These are phyloP conservation scores for Archaeoteleia sp. DNA, from an alignment of 2,888 invertebrate species.

Conservation along the genomic window DNA sequence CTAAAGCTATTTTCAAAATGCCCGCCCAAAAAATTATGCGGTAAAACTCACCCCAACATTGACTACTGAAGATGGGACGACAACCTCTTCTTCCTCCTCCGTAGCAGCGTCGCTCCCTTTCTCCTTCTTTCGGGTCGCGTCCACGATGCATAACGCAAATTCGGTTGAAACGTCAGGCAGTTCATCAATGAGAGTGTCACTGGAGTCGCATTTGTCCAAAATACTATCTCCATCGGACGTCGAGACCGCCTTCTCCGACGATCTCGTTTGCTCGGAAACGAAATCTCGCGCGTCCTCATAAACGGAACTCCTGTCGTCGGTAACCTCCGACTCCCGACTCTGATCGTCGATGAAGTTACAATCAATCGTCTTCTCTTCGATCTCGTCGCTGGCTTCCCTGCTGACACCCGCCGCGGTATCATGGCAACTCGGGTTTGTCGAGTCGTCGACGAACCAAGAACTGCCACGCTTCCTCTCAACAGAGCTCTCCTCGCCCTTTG, in stretches of 20 bases:
- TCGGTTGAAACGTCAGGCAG: constrained; percentile 51
- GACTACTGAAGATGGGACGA: not conserved
- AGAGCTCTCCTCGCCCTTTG: constrained; percentile 62
- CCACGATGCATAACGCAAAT: constrained; percentile 14
- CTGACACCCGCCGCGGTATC: not conserved
- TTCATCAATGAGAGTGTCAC: constrained; percentile 68
- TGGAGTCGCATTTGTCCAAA: constrained; percentile 69
- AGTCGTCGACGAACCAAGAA: constrained; percentile 66
- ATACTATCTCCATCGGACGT: constrained; percentile 54
- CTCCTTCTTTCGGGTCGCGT: constrained; percentile 7
- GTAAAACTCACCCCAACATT: constrained; percentile 57
- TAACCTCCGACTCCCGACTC: constrained; percentile 31
- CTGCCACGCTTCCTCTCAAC: constrained; percentile 64
- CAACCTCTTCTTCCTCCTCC: constrained; percentile 34
- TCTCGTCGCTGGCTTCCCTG: constrained; percentile 26
- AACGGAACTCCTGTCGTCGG: constrained; percentile 56
- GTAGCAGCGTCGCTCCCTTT: constrained; percentile 3
- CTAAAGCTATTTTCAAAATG: no score
- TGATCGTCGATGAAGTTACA: constrained; percentile 2
- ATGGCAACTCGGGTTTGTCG: constrained; percentile 2
- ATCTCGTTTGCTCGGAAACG: constrained; percentile 32
- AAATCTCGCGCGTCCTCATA: constrained; percentile 63
- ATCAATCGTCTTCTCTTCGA: constrained; percentile 22
- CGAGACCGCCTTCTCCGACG: constrained; percentile 17
- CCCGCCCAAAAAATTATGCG: no score